Percentiles rank a stretch among this genome's conserved stretches.
phyloP scores from a whole-genome alignment of 1,140 invertebrate genomes.

The Aphaenogaster rudis region DNA sequence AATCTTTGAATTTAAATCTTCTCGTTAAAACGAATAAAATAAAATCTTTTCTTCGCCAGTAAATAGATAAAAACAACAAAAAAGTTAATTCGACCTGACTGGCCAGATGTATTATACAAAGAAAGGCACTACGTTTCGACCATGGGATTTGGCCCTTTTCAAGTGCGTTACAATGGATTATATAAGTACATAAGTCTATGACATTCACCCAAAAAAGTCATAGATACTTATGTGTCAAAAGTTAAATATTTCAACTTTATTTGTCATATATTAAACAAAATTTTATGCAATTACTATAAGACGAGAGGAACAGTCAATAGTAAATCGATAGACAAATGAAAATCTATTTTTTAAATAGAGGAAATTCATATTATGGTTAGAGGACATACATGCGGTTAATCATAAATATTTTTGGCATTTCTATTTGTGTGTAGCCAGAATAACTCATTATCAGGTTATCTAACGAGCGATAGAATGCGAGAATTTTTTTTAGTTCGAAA shows the following conservation, averaged over 20 bases:
- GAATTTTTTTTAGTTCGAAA: constrained; percentile 53
- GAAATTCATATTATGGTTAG: neutral
- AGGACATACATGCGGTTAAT: neutral
- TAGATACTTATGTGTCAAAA: no score
- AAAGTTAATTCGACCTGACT: no score
- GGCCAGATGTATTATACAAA: no score
- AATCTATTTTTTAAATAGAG: neutral
- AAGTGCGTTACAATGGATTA: no score
- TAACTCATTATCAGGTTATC: constrained; percentile 31
- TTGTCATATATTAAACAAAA: neutral
- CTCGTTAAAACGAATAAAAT: no score
- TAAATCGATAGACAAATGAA: neutral
- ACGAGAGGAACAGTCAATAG: neutral
- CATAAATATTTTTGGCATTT: constrained; percentile 14
- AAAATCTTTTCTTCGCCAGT: no score
- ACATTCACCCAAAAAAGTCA: no score
- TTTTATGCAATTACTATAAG: neutral
- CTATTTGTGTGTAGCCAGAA: neutral
- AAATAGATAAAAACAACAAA: no score
- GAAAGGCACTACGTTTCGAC: no score
- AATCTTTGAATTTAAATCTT: neutral
- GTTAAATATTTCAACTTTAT: neutral
- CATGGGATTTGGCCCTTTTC: no score
- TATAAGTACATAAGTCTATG: no score
- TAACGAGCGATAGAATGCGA: constrained; percentile 44